phyloP scores from a whole-genome alignment of 2,797 vertebrate species.

The Onychomys arenicola region DNA sequence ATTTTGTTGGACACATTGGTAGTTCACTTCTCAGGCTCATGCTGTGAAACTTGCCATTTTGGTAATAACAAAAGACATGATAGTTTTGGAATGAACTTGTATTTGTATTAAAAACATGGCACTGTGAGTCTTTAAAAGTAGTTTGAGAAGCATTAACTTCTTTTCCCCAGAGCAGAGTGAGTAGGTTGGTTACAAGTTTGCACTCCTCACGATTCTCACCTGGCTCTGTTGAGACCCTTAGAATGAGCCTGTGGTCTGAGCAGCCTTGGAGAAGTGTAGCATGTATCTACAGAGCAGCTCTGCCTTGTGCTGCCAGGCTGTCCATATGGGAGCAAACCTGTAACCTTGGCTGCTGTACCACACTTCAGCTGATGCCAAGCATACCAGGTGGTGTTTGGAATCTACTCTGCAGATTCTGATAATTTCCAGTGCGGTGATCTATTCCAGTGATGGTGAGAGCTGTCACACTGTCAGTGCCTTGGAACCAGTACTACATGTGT shows the following conservation, averaged over 20 bases:
- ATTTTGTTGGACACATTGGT: background rate
- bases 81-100: background rate
- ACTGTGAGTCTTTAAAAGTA: background rate
- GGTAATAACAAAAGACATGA: background rate
- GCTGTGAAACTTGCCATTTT: background rate
- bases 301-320: background rate
- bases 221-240: background rate
- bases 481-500: background rate
- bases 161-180: background rate
- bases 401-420: background rate
- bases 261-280: constrained; percentile 19
- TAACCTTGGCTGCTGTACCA: constrained; percentile 13
- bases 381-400: constrained; percentile 71
- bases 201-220: rapidly evolving
- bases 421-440: constrained; percentile 48
- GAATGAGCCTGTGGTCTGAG: background rate
- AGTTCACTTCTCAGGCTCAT: background rate
- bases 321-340: constrained; percentile 64
- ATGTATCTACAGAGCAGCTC: background rate
- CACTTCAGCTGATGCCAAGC: constrained; percentile 9
- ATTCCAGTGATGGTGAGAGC: constrained; percentile 55
- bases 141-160: background rate
- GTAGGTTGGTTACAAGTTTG: background rate
- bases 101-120: constrained; percentile 8
- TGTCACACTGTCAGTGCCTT: background rate